Evolutionary conservation across 1,140 invertebrate genomes (phyloP), one percentile per base, ranked within the genome.

Genomic region (Parapsyche elsis): DNA sequence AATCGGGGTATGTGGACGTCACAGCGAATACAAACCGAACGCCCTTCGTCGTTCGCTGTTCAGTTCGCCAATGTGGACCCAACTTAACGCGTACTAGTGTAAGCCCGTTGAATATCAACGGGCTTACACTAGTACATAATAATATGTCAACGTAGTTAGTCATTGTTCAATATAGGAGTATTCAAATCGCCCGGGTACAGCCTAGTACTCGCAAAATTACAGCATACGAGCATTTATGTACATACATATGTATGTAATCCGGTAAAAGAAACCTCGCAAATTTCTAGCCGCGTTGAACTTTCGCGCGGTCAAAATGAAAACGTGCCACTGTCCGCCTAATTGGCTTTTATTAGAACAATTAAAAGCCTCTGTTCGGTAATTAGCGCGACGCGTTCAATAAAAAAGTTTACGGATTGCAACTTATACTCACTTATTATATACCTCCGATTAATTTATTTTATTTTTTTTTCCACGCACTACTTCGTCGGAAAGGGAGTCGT

Each of bases 351-450:
- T 73, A 38, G 45, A 46, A 73, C 71, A 73, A 73, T 73, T 73
- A 73, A 73, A 73, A 30, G 26, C 45, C 45, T 38, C 30, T 12
- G 71, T 73, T 38, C 38, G 21, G 71, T 73, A 49, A 73, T 73
- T 73, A 38, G 24, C 38, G 71, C 38, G 71, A 73, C n/a, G 38
- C 45, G 45, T 73, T 73, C 71, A 73, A 73, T 73, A 46, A 73
- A 46, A 49, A 73, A 73, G 71, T 73, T 73, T 73, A 45, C 45
- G 38, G 45, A 73, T 38, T 73, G 19, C 61, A 21, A 67, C 49
- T 67, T 67, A 21, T 38, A 38, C 30, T 38, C 7, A 38, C 30
- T 38, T 38, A 38, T 38, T 38, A 38, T 38, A 38, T 38, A 7
- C 53, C 14, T 61, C 57, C 9, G 57, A 61, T 19, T 61, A 61